Evolutionary conservation across 1,140 invertebrate genomes (phyloP), one percentile per base, ranked within the genome.

Genomic region (Leptonema lineaticorne): DNA sequence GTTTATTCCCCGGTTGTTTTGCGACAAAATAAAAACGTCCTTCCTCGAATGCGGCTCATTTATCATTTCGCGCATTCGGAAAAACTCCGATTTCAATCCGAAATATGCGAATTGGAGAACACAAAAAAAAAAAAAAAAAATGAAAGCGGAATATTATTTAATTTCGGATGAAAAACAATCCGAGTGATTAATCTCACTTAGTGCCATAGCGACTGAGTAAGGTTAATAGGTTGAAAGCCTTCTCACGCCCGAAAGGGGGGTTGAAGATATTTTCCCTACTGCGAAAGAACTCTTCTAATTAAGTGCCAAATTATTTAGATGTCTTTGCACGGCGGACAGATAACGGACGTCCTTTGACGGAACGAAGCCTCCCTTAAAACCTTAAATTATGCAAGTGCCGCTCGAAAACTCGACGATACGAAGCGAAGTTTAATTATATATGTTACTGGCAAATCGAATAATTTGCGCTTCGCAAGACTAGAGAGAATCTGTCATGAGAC

Each of bases 261-360:
- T 41, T 41, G 37, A 41, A 41, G 37, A 16, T 14, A 14, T 14
- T 41, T 41, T 41, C 37, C 16, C 37, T 16, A 9, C 16, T 41
- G 16, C 37, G 37, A 62, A 62, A 62, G 59, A 62, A 62, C 30
- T 62, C 29, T 45, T n/a, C 33, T 62, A 62, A 62, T 62, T 62
- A 62, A 62, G 59, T 37, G 37, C 11, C n/a, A 62, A 62, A 62
- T 62, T 62, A 62, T 62, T 62, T 62, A 62, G 59, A 62, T 37
- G 59, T 62, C 59, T 27, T 62, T 20, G 20, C 14, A 24, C 33
- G 37, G 24, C 56, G n/a, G 56, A n/a, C 14, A 26, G 24, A 58
- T 58, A 58, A 62, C 2, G 59, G 29, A 62, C 29, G 33, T 22
- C 59, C 59, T 62, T 62, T 62, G 59, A 37, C 37, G 33, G 59